A percentile compares a stretch with the other conserved stretches of the same genome.
phyloP scores from a whole-genome alignment of 2,888 invertebrate genomes.

The Argyra leucocephala region DNA sequence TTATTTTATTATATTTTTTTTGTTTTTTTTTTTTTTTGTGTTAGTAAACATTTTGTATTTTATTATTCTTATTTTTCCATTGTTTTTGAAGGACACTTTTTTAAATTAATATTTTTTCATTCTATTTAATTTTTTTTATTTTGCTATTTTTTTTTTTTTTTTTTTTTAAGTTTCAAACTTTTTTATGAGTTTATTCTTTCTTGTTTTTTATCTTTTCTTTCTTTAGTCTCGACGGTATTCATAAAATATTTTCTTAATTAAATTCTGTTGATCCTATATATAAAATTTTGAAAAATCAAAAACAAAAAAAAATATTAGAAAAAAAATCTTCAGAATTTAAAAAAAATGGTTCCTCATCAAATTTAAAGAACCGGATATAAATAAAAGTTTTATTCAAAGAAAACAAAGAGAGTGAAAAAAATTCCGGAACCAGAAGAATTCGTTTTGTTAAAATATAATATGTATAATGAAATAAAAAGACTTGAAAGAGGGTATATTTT shows the following conservation, averaged over 20 bases:
- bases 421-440: too few relatives aligned
- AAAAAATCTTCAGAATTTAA: too few relatives aligned
- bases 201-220: too few relatives aligned
- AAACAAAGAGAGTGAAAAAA: too few relatives aligned
- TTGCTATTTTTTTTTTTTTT: background rate
- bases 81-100: too few relatives aligned
- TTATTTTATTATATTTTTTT: conserved; percentile 6
- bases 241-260: conserved; percentile 1
- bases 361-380: too few relatives aligned
- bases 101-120: background rate
- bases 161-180: background rate
- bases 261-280: background rate
- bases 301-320: background rate
- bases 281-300: background rate
- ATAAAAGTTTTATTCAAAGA: too few relatives aligned
- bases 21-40: conserved; percentile 12
- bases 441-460: too few relatives aligned
- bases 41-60: too few relatives aligned
- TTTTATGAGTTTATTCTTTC: background rate
- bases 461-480: too few relatives aligned
- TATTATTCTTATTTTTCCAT: background rate
- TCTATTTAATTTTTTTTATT: background rate
- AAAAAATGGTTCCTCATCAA: too few relatives aligned
- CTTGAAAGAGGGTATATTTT: too few relatives aligned
- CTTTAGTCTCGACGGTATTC: background rate